Evolutionary conservation across 2,888 invertebrate species (phyloP), one percentile per base, ranked within the genome.

Genomic region (Spilosoma lubricipeda): DNA sequence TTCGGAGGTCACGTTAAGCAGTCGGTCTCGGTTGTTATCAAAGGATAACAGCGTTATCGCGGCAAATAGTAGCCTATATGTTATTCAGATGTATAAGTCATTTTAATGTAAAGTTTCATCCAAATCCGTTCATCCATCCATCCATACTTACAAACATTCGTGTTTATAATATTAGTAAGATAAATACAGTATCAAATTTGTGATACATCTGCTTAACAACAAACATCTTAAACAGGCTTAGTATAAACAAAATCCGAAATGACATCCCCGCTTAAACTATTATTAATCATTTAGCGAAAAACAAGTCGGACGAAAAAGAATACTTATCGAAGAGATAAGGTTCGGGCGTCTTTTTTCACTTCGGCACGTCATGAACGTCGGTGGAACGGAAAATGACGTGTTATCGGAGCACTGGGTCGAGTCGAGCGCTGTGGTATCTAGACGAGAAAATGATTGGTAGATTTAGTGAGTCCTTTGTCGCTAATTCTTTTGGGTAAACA

Each of bases 271-370:
- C 71, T 67, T 70, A 63, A 33, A 65, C 64, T 27, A 72, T 56
- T 56, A 72, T 67, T 83, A 83, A 83, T 83, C 82, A 83, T 83
- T 81, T 80, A 77, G 67, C 76, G 75, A 80, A 79, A 83, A 83
- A 81, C 83, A 83, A 83, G 71, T 83, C 82, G 70, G 77, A 79
- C 76, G 78, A 75, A 79, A 83, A 83, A 73, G 75, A 79, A 80
- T 80, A 83, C 77, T 83, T 83, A 83, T 79, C 74, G 66, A n/a
- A 27, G 23, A 84, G 83, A 84, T 84, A 84, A 84, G 78, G 71
- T 30, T 56, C 75, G 76, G 67, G 66, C 72, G 64, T 56, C 76
- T 80, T 84, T 84, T 84, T 83, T 84, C 83, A 82, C 80, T 74
- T 76, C 81, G 76, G 69, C 82, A 81, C 82, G 70, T 48, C 63